Evolutionary conservation across 2,113 vertebrate genomes (phyloP).

Genomic region (Piprites chloris): DNA sequence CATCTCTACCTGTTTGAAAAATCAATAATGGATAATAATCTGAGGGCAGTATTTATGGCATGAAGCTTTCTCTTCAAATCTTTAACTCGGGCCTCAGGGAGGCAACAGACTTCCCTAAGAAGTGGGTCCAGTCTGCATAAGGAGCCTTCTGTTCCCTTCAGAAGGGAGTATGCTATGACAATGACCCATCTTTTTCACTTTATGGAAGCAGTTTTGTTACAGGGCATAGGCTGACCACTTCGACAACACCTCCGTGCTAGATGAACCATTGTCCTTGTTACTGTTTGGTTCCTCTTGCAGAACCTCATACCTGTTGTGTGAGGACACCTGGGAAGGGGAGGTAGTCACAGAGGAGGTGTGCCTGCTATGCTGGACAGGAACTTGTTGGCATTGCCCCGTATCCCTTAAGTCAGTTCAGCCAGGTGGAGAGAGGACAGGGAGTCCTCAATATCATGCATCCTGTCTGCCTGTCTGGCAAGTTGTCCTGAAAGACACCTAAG

Average conservation of each 20-base stretch:
- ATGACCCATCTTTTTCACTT: not conserved
- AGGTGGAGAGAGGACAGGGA: not conserved
- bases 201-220: not conserved
- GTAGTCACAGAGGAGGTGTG: not conserved
- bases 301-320: not conserved
- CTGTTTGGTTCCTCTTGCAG: not conserved
- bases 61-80: not conserved
- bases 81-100: not conserved
- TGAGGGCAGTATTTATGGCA: not conserved
- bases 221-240: not conserved
- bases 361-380: not conserved
- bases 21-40: not conserved
- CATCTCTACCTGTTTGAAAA: not conserved
- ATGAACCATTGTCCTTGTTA: not conserved
- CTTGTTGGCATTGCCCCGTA: not conserved
- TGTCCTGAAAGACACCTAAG: not conserved
- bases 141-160: not conserved
- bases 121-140: not conserved
- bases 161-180: not conserved
- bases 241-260: not conserved
- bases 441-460: not conserved
- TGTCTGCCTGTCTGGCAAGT: not conserved
- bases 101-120: not conserved
- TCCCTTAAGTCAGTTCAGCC: not conserved
- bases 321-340: not conserved